These are phyloP conservation scores for Thamnophis sirtalis DNA, from an alignment of 2,113 vertebrate species.

Conservation along the genomic window DNA sequence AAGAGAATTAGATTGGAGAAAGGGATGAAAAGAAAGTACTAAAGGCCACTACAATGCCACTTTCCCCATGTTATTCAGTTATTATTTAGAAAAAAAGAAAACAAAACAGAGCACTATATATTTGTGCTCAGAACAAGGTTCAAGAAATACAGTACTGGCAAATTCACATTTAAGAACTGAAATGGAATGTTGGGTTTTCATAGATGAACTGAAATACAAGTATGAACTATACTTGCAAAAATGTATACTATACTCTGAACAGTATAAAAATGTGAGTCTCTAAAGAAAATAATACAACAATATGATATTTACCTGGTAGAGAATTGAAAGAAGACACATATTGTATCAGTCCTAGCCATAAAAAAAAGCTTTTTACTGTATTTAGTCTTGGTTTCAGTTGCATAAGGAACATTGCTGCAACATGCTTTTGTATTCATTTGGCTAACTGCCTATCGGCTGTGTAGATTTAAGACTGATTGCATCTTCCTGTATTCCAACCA, in stretches of 20 bases:
- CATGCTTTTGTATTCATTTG: constrained; percentile 6
- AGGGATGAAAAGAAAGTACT: background rate
- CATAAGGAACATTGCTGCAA: background rate
- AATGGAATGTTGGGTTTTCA: background rate
- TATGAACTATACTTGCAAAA: background rate
- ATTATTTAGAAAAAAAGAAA: background rate
- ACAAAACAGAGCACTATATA: background rate
- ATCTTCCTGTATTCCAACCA: background rate
- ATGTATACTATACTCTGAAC: background rate
- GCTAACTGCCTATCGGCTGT: background rate
- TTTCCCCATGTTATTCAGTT: background rate
- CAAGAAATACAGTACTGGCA: background rate
- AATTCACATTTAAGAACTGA: background rate
- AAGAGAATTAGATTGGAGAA: background rate
- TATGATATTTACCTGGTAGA: constrained; percentile 4
- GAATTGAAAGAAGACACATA: background rate
- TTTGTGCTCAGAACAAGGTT: background rate
- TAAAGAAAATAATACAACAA: background rate
- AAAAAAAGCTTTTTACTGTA: background rate
- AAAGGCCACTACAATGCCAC: background rate
- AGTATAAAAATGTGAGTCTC: background rate
- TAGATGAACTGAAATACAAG: background rate
- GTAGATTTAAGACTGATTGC: background rate
- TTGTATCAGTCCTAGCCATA: background rate
- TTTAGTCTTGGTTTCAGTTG: constrained; percentile 16